These are phyloP conservation scores for Sterrhoptilus dennistouni DNA, from an alignment of 2,113 vertebrate genomes.

Conservation along the genomic window DNA sequence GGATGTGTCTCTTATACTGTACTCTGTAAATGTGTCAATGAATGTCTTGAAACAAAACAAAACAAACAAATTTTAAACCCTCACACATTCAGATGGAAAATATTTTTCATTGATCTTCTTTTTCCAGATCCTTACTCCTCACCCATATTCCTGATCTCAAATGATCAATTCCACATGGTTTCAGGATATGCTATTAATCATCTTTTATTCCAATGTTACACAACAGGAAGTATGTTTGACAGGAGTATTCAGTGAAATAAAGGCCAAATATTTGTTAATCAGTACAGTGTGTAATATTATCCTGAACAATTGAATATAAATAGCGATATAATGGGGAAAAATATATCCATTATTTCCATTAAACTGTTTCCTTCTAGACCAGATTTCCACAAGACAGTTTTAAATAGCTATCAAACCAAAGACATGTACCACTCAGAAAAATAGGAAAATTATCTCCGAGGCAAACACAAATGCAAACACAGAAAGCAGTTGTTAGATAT, in stretches of 20 bases:
- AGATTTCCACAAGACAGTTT: neutral
- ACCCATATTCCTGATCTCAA: neutral
- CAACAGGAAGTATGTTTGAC: constrained; percentile 15
- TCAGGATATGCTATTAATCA: constrained; percentile 21
- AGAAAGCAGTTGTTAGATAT: neutral
- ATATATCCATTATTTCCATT: neutral
- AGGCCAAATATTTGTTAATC: constrained; percentile 36
- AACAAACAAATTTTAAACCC: neutral
- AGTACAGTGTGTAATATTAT: neutral
- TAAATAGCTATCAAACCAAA: neutral
- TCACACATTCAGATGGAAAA: neutral
- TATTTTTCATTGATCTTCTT: constrained; percentile 32
- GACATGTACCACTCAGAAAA: neutral
- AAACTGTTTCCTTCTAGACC: neutral
- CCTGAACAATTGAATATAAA: constrained; percentile 33
- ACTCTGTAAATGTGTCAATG: neutral
- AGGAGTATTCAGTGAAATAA: constrained; percentile 20
- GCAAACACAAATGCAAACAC: constrained; percentile 1
- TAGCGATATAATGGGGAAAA: neutral
- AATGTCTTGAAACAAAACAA: neutral
- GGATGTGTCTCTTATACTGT: neutral
- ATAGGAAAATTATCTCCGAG: neutral
- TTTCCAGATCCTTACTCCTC: neutral
- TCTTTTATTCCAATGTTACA: constrained; percentile 36
- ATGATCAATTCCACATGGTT: constrained; percentile 34